Conservation (phyloP, 2,113 vertebrate species). For the Bettongia penicillata region DNA sequence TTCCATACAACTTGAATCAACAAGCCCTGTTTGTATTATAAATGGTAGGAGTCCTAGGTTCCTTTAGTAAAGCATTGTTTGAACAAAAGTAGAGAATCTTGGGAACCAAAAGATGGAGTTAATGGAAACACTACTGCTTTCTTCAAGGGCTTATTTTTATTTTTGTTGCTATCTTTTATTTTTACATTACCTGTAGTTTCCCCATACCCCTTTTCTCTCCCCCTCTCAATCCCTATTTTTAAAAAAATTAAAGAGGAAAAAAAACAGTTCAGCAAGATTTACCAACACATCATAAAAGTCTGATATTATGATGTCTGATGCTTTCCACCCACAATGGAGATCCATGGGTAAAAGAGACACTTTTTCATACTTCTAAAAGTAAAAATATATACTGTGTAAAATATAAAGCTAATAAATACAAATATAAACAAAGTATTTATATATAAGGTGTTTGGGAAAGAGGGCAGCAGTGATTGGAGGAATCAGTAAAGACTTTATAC, state of each 20-base stretch:
- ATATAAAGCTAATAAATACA: background rate
- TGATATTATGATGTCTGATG: background rate
- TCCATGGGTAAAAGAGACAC: background rate
- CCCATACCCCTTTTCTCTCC: background rate
- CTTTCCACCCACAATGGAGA: background rate
- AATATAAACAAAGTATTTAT: background rate
- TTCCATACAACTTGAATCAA: background rate
- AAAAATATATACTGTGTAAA: background rate
- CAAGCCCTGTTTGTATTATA: background rate
- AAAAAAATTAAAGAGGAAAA: background rate
- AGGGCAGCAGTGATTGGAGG: background rate
- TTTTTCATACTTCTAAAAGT: background rate
- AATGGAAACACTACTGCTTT: background rate
- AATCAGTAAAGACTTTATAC: background rate
- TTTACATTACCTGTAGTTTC: background rate
- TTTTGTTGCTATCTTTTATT: background rate
- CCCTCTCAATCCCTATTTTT: background rate
- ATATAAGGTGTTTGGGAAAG: background rate
- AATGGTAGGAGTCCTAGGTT: slow-evolving; percentile 15
- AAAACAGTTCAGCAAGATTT: background rate
- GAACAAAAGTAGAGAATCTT: background rate
- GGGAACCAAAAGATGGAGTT: background rate
- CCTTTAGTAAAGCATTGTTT: background rate
- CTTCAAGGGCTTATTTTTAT: background rate
- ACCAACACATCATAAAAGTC: background rate